Evolutionary conservation across 1,140 invertebrate species (phyloP).

Genomic region (Harlomillsia oculata): DNA sequence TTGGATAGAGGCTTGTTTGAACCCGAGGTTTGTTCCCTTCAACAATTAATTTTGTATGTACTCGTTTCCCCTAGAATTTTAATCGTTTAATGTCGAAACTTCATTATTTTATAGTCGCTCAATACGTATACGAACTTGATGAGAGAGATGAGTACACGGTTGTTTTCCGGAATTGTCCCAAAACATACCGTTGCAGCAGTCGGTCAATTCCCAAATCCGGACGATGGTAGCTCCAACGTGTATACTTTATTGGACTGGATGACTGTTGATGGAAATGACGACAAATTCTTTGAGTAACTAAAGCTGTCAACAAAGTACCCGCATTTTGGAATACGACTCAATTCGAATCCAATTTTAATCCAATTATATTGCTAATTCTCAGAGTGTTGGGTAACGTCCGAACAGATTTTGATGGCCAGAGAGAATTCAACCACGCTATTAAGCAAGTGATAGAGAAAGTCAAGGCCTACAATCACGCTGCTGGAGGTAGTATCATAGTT

Average conservation of each 20-base stretch:
- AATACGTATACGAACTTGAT: neutral
- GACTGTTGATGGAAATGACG: neutral
- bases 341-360: neutral
- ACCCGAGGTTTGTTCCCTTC: neutral
- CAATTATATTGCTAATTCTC: neutral
- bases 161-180: neutral
- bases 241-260: neutral
- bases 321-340: neutral
- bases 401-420: neutral
- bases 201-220: neutral
- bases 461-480: conserved; percentile 4
- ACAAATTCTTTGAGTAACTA: neutral
- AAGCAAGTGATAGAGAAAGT: conserved; percentile 18
- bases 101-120: neutral
- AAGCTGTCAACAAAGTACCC: neutral
- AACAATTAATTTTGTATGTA: neutral
- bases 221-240: neutral
- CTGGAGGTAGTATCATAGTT: conserved; percentile 13
- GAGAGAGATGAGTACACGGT: neutral
- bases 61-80: neutral
- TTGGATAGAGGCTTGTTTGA: neutral
- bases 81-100: neutral
- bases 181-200: neutral
- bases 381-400: neutral
- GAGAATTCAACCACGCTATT: conserved; percentile 15